Base-by-base conservation (phyloP, 2,797 vertebrate species). In the Poeciliopsis presidionis region DNA sequence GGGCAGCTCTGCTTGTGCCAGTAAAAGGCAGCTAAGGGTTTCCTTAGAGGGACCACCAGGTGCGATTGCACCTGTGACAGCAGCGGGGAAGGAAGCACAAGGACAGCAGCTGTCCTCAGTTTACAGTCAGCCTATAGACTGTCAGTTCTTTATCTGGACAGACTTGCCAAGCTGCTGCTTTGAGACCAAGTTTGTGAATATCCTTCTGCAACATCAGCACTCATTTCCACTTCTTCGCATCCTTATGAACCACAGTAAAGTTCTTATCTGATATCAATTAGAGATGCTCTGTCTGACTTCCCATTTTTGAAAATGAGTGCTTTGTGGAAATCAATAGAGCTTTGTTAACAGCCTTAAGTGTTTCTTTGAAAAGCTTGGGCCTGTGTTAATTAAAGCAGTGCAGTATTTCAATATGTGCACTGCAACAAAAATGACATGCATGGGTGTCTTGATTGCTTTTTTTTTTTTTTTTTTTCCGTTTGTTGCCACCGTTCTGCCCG, bases 61-160 rank as follows among this genome's bases (percentile, higher is more conserved):
- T 94, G 94, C 92, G 92, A 86, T 87, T 91, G 93, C 94, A 94
- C 93, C 94, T 94, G 94, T 91, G 88, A 88, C 85, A 87, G 86
- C 85, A 36, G 86, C 57, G 73, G 74, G 87, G 87, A 86, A 82
- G 79, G 87, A 90, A 82, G 84, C 87, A 73, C 88, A 84, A 90
- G 92, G 92, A 91, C 90, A 88, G 90, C 94, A 94, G 93, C 93
- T 95, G 94, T 92, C 91, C 88, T 92, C 91, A 85, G 84, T 67
- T 76, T 76, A 76, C 74, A 55, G 45, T 90, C 90, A 84, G 65
- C 86, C 87, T 87, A 82, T 76, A 84, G 73, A 46, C 75, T 89
- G 87, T 91, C 91, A 90, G 75, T 88, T 87, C 84, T 88, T 88
- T 82, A 79, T 84, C 36, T 81, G 87, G 78, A 72, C 79, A 72